phyloP scores from a whole-genome alignment of 2,888 invertebrate genomes.

The Drosophila putrida region DNA sequence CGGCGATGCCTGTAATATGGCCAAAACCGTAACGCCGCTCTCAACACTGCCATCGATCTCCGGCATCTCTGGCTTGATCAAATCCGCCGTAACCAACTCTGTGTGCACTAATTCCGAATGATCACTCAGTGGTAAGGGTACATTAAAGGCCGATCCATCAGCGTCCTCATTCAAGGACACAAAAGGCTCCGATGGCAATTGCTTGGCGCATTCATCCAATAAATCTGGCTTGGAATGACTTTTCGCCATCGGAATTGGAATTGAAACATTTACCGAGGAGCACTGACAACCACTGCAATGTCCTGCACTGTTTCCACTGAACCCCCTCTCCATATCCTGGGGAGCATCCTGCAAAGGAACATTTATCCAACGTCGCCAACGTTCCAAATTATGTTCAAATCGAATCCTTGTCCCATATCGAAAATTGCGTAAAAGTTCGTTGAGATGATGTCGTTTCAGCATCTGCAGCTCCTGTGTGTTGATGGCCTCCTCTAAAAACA shows the following conservation, averaged over 20 bases:
- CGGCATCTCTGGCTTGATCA: slow-evolving; percentile 42
- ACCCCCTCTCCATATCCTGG: background rate
- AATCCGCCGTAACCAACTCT: slow-evolving; percentile 29
- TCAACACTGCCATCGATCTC: slow-evolving; percentile 40
- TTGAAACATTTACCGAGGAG: background rate
- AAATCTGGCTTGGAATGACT: slow-evolving; percentile 43
- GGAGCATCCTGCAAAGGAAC: slow-evolving; percentile 63
- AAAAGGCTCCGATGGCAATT: slow-evolving; percentile 60
- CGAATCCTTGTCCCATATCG: slow-evolving; percentile 79
- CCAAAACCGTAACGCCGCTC: slow-evolving; percentile 55
- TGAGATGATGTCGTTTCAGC: slow-evolving; percentile 74
- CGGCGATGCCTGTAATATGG: slow-evolving; percentile 69
- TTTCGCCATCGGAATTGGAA: background rate
- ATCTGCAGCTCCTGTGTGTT: slow-evolving; percentile 76
- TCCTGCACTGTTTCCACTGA: background rate
- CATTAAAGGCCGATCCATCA: slow-evolving; percentile 37
- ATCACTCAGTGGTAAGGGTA: slow-evolving; percentile 32
- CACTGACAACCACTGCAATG: slow-evolving; percentile 67
- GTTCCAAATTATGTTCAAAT: slow-evolving; percentile 79
- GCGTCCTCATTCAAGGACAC: slow-evolving; percentile 53
- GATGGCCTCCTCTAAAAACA: slow-evolving; percentile 73
- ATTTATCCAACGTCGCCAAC: slow-evolving; percentile 78
- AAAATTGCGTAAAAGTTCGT: slow-evolving; percentile 65
- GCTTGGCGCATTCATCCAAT: slow-evolving; percentile 45
- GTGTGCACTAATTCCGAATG: slow-evolving; percentile 40